Conservation (phyloP, 2,113 vertebrate species). For the Tragelaphus strepsiceros region DNA sequence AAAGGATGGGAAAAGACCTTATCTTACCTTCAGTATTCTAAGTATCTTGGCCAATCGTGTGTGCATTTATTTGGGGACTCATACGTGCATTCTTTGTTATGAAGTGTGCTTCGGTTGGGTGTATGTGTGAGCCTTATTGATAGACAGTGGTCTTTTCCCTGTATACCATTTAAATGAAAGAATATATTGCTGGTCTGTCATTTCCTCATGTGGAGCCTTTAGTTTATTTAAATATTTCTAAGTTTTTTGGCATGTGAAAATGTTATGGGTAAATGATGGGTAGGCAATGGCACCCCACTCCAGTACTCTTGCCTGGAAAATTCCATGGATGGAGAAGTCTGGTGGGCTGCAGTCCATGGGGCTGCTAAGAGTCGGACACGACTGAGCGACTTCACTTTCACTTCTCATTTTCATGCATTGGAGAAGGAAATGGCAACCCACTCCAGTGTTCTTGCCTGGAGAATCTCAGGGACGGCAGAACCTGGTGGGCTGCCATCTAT, state of each 20-base stretch:
- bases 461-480: no score
- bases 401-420: no score
- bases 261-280: not conserved
- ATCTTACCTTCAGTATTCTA: not conserved
- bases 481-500: no score
- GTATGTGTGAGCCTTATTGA: not conserved
- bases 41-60: not conserved
- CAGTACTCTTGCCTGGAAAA: no score
- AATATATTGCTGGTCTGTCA: not conserved
- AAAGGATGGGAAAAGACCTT: not conserved
- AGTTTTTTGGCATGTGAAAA: slow-evolving; percentile 41
- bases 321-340: no score
- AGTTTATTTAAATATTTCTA: slow-evolving; percentile 8
- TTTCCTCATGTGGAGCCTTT: not conserved
- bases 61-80: not conserved
- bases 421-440: no score
- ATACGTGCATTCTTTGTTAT: not conserved
- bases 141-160: not conserved
- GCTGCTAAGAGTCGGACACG: no score
- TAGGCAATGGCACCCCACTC: not conserved
- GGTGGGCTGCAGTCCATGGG: no score
- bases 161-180: not conserved
- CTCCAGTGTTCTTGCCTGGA: no score
- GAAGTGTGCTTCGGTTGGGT: not conserved
- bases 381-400: no score